These are phyloP conservation scores for Acomys russatus DNA, from an alignment of 2,797 vertebrate species.

Conservation along the genomic window DNA sequence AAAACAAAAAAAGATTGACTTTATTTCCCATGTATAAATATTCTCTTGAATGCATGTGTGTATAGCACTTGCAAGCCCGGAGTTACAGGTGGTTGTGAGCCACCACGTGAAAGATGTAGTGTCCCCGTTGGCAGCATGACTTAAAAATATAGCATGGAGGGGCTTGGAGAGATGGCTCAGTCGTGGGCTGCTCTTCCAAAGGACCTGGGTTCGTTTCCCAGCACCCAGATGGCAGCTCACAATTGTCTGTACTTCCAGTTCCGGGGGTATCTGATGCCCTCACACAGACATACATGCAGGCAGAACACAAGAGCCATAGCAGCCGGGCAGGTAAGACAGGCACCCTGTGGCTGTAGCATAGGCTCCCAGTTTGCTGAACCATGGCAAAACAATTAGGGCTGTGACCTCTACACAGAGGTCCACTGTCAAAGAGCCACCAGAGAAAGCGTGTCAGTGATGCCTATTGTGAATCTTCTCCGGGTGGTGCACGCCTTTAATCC, in stretches of 20 bases:
- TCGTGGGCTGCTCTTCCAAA: background rate
- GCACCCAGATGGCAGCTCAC: background rate
- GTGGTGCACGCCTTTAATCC: too few species aligned
- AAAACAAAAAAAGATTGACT: background rate
- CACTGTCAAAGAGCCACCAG: constrained; percentile 99
- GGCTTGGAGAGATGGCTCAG: background rate
- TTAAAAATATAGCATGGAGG: background rate
- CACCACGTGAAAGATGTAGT: background rate
- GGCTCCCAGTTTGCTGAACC: constrained; percentile 97
- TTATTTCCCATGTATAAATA: background rate
- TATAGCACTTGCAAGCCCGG: background rate
- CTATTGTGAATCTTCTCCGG: constrained; percentile 90
- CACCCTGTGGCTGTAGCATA: constrained; percentile 92
- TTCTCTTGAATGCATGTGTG: background rate
- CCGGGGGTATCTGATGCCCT: background rate
- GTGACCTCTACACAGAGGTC: constrained; percentile 96
- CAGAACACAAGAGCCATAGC: constrained; percentile 92
- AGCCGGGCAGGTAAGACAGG: constrained; percentile 86
- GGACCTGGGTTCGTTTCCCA: background rate
- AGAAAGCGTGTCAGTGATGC: constrained; percentile 98
- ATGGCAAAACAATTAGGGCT: constrained; percentile 96
- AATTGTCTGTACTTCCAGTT: background rate
- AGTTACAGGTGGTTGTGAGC: background rate
- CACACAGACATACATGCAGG: background rate
- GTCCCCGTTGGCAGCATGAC: background rate